Conservation (phyloP, 2,888 invertebrate genomes). For the Erynnis tages region DNA sequence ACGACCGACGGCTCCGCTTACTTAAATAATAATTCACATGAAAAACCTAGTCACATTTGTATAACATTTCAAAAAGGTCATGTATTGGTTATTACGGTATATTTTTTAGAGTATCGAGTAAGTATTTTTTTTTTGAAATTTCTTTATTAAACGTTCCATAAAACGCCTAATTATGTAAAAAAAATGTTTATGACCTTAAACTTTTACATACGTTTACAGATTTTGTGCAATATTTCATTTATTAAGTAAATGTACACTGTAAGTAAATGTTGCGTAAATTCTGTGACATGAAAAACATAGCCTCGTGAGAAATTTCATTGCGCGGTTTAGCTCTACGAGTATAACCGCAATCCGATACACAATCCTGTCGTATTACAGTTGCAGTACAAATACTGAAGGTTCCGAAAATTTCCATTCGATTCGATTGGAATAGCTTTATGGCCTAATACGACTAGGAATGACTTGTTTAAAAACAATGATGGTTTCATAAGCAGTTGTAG, state of each 20-base stretch:
- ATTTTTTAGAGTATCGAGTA: too few relatives aligned
- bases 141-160: too few relatives aligned
- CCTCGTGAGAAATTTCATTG: conserved; percentile 58
- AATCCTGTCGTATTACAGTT: conserved; percentile 4
- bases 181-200: too few relatives aligned
- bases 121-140: too few relatives aligned
- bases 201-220: too few relatives aligned
- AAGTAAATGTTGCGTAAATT: conserved; percentile 6
- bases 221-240: too few relatives aligned
- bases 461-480: conserved; percentile 15
- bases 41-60: conserved; percentile 53
- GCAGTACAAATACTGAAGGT: neutral
- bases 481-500: conserved; percentile 5
- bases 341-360: conserved; percentile 17
- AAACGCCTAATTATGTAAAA: too few relatives aligned
- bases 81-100: too few relatives aligned
- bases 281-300: conserved; percentile 49
- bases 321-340: conserved; percentile 7
- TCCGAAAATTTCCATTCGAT: conserved; percentile 3
- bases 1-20: conserved; percentile 51
- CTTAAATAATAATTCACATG: conserved; percentile 46
- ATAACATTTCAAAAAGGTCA: conserved; percentile 54
- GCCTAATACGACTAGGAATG: neutral
- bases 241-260: neutral
- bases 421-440: neutral